These are phyloP conservation scores for Leistus spinibarbis DNA, from an alignment of 2,888 invertebrate species.

Conservation along the genomic window DNA sequence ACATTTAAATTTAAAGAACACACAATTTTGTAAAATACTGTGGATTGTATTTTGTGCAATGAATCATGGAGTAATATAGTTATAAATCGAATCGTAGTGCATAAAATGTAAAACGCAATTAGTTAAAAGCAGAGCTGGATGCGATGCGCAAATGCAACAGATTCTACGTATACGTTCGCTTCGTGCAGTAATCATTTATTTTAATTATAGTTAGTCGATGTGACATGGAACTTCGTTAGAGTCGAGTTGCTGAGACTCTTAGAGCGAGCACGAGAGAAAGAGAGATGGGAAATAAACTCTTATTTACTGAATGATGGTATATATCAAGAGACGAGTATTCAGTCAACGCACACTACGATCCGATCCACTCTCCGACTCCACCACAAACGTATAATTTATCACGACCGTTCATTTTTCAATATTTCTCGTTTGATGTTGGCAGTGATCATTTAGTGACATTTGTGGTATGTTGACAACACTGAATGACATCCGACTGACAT, in stretches of 20 bases:
- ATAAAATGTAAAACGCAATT: not conserved
- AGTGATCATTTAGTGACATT: constrained; percentile 8
- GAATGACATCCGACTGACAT: constrained; percentile 2
- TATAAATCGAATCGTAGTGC: not conserved
- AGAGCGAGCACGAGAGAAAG: too few species aligned
- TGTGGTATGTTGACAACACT: constrained; percentile 4
- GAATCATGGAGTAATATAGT: not conserved
- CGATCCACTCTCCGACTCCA: not conserved
- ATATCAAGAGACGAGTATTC: too few species aligned
- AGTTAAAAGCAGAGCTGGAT: not conserved
- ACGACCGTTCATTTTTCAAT: constrained; percentile 9
- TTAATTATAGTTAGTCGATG: not conserved
- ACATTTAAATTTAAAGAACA: too few species aligned
- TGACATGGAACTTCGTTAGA: not conserved
- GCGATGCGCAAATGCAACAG: not conserved
- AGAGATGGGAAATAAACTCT: not conserved
- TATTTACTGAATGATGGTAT: not conserved
- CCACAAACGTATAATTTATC: constrained; percentile 6
- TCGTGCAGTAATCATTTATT: not conserved
- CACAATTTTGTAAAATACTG: not conserved
- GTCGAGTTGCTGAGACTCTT: not conserved
- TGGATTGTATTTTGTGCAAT: not conserved
- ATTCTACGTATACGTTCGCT: too few species aligned
- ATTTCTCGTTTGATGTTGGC: constrained; percentile 5
- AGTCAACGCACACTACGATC: not conserved